Evolutionary conservation across 2,888 invertebrate species (phyloP).

Genomic region (Graphium colonna): DNA sequence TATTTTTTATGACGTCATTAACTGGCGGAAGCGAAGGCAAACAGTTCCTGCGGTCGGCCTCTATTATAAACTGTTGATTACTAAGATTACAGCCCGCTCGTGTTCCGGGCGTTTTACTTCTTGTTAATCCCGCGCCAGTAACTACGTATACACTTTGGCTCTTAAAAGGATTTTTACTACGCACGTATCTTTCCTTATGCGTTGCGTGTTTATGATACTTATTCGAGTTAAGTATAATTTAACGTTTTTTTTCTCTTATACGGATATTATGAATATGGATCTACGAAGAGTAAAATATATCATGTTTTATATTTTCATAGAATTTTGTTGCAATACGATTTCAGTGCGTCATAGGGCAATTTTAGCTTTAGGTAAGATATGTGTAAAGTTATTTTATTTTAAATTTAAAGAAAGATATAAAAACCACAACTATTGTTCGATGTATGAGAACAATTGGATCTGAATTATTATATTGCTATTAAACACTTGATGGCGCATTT

Average conservation of each 20-base stretch:
- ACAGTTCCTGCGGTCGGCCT: conserved; percentile 60
- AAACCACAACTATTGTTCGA: no score
- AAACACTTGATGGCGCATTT: no score
- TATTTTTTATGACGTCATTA: conserved; percentile 74
- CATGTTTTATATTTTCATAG: no score
- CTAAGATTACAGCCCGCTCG: conserved; percentile 21
- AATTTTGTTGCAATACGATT: no score
- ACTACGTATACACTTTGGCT: neutral
- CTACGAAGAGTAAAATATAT: no score
- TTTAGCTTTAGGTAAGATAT: no score
- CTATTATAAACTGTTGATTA: conserved; percentile 59
- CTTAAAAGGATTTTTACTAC: conserved; percentile 21
- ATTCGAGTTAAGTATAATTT: neutral
- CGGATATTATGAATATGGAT: neutral
- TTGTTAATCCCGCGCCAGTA: conserved; percentile 18
- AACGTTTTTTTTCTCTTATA: neutral
- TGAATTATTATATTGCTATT: no score
- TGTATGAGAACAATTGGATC: no score
- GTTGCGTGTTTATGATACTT: neutral
- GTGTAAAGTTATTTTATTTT: no score
- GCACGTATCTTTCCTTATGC: neutral
- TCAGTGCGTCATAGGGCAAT: no score
- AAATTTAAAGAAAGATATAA: no score
- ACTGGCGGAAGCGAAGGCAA: conserved; percentile 64
- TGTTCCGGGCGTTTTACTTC: conserved; percentile 21